Conservation (phyloP, 2,888 invertebrate genomes). For the Oscheius sp. region DNA sequence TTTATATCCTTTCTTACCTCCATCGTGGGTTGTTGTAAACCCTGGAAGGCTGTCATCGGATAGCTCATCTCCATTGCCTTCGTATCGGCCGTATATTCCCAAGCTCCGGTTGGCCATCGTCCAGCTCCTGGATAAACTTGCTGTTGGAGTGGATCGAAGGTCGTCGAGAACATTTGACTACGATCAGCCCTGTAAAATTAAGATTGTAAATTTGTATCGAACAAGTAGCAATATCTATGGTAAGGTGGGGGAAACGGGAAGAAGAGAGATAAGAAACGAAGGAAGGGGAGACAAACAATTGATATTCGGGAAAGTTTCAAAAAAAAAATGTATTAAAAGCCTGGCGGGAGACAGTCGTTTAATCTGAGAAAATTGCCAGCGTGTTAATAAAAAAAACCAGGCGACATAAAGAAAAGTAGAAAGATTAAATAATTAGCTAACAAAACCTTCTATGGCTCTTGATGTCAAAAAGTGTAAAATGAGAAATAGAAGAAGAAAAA, state of each 20-base stretch:
- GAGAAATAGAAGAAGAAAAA: too few species aligned
- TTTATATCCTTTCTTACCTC: too few species aligned
- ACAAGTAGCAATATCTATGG: background rate
- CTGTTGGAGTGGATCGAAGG: conserved; percentile 3
- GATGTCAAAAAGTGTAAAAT: too few species aligned
- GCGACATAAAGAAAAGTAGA: too few species aligned
- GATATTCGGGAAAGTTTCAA: background rate
- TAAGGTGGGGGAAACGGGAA: background rate
- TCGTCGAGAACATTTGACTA: conserved; percentile 15
- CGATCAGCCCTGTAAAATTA: background rate
- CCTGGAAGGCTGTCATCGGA: too few species aligned
- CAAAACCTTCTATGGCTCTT: too few species aligned
- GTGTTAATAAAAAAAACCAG: too few species aligned
- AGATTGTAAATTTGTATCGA: background rate
- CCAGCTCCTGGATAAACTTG: conserved; percentile 3
- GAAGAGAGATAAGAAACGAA: background rate
- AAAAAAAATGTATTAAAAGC: too few species aligned
- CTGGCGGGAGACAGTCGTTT: too few species aligned
- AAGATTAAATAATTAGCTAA: too few species aligned
- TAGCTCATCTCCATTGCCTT: conserved; percentile 1
- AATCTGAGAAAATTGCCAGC: too few species aligned
- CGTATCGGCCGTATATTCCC: background rate
- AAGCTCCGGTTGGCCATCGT: conserved; percentile 1
- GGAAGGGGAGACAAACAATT: background rate
- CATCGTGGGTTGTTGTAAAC: too few species aligned